Evolutionary conservation across 2,888 invertebrate genomes (phyloP).

Genomic region (Noctua janthina): DNA sequence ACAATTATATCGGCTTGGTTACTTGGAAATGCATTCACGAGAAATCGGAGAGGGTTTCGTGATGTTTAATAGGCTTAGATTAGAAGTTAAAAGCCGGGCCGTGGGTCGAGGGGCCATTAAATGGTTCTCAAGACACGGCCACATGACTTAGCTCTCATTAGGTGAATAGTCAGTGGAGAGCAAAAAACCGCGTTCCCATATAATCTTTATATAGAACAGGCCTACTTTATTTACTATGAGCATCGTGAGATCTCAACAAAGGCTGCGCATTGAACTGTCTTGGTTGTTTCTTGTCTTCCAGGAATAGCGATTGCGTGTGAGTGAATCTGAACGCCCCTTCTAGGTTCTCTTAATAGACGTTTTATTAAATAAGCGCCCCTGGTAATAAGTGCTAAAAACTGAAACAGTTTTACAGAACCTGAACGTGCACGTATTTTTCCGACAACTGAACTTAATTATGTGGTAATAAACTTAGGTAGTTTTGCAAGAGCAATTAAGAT

Average conservation of each 20-base stretch:
- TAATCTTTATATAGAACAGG: constrained; percentile 54
- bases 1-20: constrained; percentile 89
- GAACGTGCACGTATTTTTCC: constrained; percentile 68
- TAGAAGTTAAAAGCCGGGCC: constrained; percentile 88
- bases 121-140: constrained; percentile 81
- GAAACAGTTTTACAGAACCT: constrained; percentile 58
- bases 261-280: constrained; percentile 25
- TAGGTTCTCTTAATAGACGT: constrained; percentile 13
- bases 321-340: constrained; percentile 15
- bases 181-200: constrained; percentile 65
- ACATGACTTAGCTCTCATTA: constrained; percentile 79
- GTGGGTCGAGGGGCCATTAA: constrained; percentile 80
- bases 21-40: constrained; percentile 90
- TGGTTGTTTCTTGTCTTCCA: constrained; percentile 14
- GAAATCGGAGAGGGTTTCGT: constrained; percentile 86
- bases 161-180: constrained; percentile 64
- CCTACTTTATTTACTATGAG: constrained; percentile 46
- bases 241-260: constrained; percentile 39
- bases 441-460: constrained; percentile 75
- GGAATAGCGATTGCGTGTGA: constrained; percentile 15
- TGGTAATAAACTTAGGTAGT: constrained; percentile 81
- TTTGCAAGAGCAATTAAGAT: constrained; percentile 85
- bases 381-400: constrained; percentile 41
- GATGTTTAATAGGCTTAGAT: constrained; percentile 90
- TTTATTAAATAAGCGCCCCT: constrained; percentile 24